Conservation (phyloP, 2,797 vertebrate genomes). For the Pogonophryne albipinna region DNA sequence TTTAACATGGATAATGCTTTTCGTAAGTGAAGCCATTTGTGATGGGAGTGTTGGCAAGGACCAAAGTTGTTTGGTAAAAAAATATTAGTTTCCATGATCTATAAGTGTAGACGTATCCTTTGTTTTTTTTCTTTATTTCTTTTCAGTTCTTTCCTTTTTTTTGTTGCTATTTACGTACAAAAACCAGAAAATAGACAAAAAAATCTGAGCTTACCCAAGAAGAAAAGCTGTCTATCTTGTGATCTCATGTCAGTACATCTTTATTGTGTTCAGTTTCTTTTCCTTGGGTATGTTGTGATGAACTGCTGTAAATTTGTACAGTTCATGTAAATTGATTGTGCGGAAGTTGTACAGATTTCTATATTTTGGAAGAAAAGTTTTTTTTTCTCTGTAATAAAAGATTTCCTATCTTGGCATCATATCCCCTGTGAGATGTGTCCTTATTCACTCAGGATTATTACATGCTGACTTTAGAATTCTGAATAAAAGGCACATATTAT, state of each 20-base stretch:
- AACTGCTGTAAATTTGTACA: conserved; percentile 99
- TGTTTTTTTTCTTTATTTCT: conserved; percentile 58
- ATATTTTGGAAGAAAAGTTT: conserved; percentile 99
- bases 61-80: conserved; percentile 87
- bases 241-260: conserved; percentile 97
- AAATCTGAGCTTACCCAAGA: conserved; percentile 87
- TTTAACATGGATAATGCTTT: conserved; percentile 83
- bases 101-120: conserved; percentile 87
- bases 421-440: conserved; percentile 63
- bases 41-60: conserved; percentile 88
- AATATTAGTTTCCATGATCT: conserved; percentile 86
- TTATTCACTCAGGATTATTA: conserved; percentile 41
- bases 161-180: conserved; percentile 82
- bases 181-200: conserved; percentile 82
- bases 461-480: neutral
- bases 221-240: conserved; percentile 93
- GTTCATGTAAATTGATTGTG: conserved; percentile 99
- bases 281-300: conserved; percentile 98
- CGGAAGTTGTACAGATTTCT: conserved; percentile 99
- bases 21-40: conserved; percentile 86
- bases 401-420: conserved; percentile 99
- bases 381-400: conserved; percentile 99
- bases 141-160: conserved; percentile 48
- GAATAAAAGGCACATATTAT: neutral
- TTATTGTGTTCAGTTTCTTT: conserved; percentile 89